Evolutionary conservation across 2,797 vertebrate genomes (phyloP), one percentile per base, ranked within the genome.

Genomic region (Pteropus rufus): DNA sequence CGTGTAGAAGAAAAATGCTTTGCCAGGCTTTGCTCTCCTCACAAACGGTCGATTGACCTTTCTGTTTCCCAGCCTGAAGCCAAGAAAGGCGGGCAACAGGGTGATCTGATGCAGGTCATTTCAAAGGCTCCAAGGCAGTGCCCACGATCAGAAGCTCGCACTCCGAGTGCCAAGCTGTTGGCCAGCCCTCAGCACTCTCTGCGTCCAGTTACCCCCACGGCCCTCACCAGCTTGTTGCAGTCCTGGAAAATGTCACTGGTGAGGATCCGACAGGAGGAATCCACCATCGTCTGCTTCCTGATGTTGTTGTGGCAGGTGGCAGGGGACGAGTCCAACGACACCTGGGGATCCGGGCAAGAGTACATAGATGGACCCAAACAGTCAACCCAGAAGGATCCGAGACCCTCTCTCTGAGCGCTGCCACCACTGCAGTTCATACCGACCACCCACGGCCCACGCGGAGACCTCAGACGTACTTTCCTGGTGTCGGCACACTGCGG

Each of bases 261-360:
- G 80, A 99, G 98, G 97, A 99, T 95, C 73, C 98, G 99, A 76
- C 99, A 99, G 0, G 99, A 99, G 4, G 99, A 99, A 96, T 99
- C 99, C 96, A 99, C 99, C 87, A 99, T 99, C 19, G 99, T 97
- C 97, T 99, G 98, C 98, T 99, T 99, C 95, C 98, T 54, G 82
- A 99, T 23, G 72, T 99, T 99, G 82, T 99, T 98, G 23, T 93
- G 98, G 97, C 99, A 99, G 60, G 98, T 98, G 77, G 98, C 95
- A 2, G 84, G 96, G 24, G 97, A 52, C 0, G 24, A 31, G 10
- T 97, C 95, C 87, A 96, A 83, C 0, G 34, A 81, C 26, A 90
- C 58, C 97, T 97, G 89, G 44, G 86, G 39, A 31, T 18, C 3
- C 24, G 16, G 24, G 19, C 23, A 12, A 62, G 23, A 54, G 29